These are phyloP conservation scores for Silurus aristotelis DNA, from an alignment of 2,797 vertebrate genomes.

Conservation along the genomic window DNA sequence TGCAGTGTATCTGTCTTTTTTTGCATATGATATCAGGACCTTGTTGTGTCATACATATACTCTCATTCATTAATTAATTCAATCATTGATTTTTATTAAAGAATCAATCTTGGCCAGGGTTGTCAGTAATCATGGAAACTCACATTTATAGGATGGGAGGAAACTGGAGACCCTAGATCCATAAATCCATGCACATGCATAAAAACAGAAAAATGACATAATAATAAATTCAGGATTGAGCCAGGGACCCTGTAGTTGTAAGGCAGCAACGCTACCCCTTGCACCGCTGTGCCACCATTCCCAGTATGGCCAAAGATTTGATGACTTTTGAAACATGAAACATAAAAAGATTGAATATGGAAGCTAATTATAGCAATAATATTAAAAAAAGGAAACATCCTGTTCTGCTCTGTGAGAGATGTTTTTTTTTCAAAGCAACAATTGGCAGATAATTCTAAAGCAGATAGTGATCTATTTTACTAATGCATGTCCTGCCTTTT, in stretches of 20 bases:
- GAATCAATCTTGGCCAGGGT: neutral
- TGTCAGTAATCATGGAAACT: too few relatives aligned
- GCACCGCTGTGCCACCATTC: neutral
- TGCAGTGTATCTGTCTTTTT: neutral
- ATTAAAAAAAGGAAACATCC: neutral
- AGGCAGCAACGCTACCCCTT: neutral
- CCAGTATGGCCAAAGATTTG: neutral
- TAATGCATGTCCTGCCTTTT: conserved; percentile 53
- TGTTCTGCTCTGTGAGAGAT: conserved; percentile 18
- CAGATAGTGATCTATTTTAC: conserved; percentile 75
- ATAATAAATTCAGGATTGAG: neutral
- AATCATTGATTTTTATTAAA: neutral
- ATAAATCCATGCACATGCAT: neutral
- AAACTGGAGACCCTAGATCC: neutral
- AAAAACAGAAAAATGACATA: neutral
- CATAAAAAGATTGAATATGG: neutral
- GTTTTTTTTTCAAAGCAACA: neutral
- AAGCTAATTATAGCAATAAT: conserved; percentile 8
- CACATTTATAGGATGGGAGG: neutral
- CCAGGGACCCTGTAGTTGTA: neutral
- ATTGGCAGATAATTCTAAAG: conserved; percentile 56
- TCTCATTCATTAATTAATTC: neutral
- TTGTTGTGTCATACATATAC: neutral
- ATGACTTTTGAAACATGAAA: neutral
- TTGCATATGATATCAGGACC: neutral